phyloP scores from a whole-genome alignment of 2,888 invertebrate species.

The Eilema sororculum region DNA sequence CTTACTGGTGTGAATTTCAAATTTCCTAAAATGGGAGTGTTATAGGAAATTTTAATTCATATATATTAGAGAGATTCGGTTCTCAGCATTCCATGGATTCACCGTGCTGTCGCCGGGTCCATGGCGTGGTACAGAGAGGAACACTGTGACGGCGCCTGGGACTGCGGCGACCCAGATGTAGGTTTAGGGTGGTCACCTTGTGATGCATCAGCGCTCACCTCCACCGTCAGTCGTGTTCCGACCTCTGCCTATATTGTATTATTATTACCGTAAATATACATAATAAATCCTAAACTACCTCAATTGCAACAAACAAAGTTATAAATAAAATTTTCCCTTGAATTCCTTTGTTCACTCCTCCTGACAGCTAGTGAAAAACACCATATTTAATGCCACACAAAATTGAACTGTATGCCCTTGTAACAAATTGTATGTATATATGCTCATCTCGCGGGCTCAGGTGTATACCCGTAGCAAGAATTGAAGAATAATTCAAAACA shows the following conservation, averaged over 20 bases:
- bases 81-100: too few species aligned
- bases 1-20: too few species aligned
- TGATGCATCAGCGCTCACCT: too few species aligned
- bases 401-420: conserved; percentile 43
- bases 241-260: too few species aligned
- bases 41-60: conserved; percentile 21
- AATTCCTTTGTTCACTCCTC: conserved; percentile 68
- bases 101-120: too few species aligned
- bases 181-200: too few species aligned
- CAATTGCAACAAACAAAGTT: conserved; percentile 61
- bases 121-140: too few species aligned
- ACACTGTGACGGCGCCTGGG: too few species aligned
- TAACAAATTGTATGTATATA: conserved; percentile 35
- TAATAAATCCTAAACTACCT: conserved; percentile 44
- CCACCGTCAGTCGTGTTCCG: too few species aligned
- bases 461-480: conserved; percentile 70
- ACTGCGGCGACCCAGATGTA: too few species aligned
- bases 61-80: too few species aligned
- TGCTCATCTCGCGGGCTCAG: conserved; percentile 61
- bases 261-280: conserved; percentile 13
- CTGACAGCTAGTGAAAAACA: conserved; percentile 66
- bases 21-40: background rate
- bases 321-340: conserved; percentile 64
- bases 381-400: conserved; percentile 30
- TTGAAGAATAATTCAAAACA: conserved; percentile 69